A percentile compares a stretch with the other conserved stretches of the same genome.
phyloP scores from a whole-genome alignment of 2,113 vertebrate species.

The Rhineura floridana region DNA sequence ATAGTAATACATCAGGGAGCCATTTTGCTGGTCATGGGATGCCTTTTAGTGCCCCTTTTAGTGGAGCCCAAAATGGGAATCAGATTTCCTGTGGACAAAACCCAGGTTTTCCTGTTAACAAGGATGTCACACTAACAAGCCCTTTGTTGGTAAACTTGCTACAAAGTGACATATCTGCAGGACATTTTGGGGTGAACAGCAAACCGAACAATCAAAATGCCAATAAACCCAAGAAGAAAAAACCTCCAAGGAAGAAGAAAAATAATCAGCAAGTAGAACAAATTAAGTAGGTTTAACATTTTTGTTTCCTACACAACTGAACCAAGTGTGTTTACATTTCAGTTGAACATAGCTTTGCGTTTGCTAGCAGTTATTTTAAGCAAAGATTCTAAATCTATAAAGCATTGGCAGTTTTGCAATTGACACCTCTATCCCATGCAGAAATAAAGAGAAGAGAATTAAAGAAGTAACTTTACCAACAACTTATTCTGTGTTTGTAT shows the following conservation, averaged over 20 bases:
- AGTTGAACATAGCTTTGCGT: conserved; percentile 21
- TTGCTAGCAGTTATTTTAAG: neutral
- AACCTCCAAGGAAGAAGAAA: conserved; percentile 96
- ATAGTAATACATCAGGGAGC: conserved; percentile 73
- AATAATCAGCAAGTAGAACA: conserved; percentile 88
- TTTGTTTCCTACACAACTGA: conserved; percentile 41
- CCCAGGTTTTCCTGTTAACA: conserved; percentile 90
- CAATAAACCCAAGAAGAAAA: conserved; percentile 97
- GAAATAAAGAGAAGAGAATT: conserved; percentile 6
- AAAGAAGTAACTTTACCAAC: conserved; percentile 5
- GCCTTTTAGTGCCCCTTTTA: conserved; percentile 82
- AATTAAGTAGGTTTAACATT: conserved; percentile 84
- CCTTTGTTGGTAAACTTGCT: conserved; percentile 95
- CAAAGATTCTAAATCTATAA: neutral
- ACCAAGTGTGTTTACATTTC: conserved; percentile 11
- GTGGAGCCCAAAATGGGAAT: conserved; percentile 79
- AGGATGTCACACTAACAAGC: conserved; percentile 96
- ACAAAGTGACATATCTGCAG: conserved; percentile 96
- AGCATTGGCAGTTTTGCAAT: conserved; percentile 1
- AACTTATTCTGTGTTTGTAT: neutral
- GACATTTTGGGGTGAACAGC: conserved; percentile 95
- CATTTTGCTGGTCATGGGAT: conserved; percentile 93
- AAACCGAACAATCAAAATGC: conserved; percentile 89
- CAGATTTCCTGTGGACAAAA: conserved; percentile 92
- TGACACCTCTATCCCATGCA: neutral